phyloP scores from a whole-genome alignment of 2,888 invertebrate species.

The Cylindroiulus punctatus region DNA sequence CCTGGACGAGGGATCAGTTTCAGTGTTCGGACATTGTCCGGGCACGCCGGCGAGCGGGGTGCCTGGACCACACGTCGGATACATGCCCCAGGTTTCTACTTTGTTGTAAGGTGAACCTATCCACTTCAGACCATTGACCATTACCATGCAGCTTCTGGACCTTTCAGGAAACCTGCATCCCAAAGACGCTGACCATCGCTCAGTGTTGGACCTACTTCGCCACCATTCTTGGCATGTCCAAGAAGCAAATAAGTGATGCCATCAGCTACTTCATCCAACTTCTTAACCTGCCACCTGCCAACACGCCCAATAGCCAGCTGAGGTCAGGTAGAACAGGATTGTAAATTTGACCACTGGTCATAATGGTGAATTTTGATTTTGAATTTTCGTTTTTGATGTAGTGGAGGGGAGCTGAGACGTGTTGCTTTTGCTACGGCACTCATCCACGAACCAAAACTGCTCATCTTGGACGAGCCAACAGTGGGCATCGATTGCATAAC shows the following conservation, averaged over 20 bases:
- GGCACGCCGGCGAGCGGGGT: slow-evolving; percentile 74
- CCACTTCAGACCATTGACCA: too few relatives aligned
- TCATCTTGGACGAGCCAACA: not conserved
- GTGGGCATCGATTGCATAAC: not conserved
- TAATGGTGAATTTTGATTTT: too few relatives aligned
- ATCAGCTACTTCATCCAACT: not conserved
- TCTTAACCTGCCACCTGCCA: not conserved
- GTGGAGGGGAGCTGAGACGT: not conserved
- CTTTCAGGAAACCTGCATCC: not conserved
- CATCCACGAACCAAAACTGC: not conserved
- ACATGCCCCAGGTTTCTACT: slow-evolving; percentile 85
- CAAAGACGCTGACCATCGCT: not conserved
- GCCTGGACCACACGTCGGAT: slow-evolving; percentile 93
- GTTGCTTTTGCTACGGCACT: not conserved
- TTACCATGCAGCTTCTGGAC: too few relatives aligned
- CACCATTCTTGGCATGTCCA: not conserved
- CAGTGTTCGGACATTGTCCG: slow-evolving; percentile 88
- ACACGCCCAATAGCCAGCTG: not conserved
- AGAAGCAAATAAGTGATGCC: not conserved
- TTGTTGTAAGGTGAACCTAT: too few relatives aligned
- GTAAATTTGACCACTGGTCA: too few relatives aligned
- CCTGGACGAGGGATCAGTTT: slow-evolving; percentile 86
- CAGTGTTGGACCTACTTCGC: not conserved
- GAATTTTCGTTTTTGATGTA: too few relatives aligned
- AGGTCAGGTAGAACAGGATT: too few relatives aligned